A percentile compares a stretch with the other conserved stretches of the same genome.
Evolutionary conservation across 2,797 vertebrate genomes (phyloP).

Genomic region (Pterois miles): DNA sequence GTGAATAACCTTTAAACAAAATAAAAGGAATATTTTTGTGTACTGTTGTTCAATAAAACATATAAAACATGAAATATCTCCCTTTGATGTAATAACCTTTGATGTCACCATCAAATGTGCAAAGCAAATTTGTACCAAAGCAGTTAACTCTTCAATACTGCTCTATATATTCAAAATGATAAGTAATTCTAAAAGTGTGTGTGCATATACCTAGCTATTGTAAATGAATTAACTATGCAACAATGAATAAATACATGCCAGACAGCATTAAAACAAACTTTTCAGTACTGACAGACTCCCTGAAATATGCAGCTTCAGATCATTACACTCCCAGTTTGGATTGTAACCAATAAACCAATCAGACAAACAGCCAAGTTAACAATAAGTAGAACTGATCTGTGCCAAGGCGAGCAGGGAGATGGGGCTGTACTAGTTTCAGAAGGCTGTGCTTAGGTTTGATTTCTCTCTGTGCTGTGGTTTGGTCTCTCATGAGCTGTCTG

Average conservation of each 20-base stretch:
- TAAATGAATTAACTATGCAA: neutral
- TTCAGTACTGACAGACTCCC: neutral
- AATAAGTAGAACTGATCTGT: conserved; percentile 58
- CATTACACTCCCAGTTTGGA: conserved; percentile 51
- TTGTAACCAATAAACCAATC: conserved; percentile 54
- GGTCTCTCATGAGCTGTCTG: conserved; percentile 67
- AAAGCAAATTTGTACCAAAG: neutral
- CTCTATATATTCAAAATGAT: too few relatives aligned
- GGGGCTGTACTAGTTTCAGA: conserved; percentile 53
- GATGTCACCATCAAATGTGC: neutral
- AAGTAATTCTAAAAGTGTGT: conserved; percentile 2
- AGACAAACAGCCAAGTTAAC: conserved; percentile 62
- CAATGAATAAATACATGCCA: conserved; percentile 1
- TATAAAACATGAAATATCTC: neutral
- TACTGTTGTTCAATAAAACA: neutral
- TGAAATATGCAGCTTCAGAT: conserved; percentile 52
- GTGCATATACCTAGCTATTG: neutral
- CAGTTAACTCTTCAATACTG: too few relatives aligned
- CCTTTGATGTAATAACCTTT: neutral
- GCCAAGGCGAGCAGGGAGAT: conserved; percentile 28
- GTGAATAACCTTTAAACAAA: neutral
- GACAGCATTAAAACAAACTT: conserved; percentile 15
- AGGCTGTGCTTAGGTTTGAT: conserved; percentile 68
- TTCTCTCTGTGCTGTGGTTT: conserved; percentile 70
- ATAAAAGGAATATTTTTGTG: neutral